Base-by-base conservation (phyloP, 2,113 vertebrate genomes). In the Hippocampus mohnikei region DNA sequence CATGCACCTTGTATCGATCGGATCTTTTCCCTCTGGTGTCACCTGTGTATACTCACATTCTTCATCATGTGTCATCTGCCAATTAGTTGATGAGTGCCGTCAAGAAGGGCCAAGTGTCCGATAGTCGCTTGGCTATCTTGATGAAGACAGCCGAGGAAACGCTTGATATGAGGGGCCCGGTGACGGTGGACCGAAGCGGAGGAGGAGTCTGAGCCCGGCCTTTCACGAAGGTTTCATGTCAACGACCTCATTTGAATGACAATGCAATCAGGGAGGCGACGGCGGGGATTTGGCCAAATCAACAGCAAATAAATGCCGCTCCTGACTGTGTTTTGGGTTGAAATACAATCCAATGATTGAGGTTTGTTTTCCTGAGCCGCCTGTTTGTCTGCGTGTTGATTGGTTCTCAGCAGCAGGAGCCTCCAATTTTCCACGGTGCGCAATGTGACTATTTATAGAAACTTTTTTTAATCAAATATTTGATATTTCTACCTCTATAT, bases 11-110 rank as follows among this genome's bases (percentile, higher is more conserved):
- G 53, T 15, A 56, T 62, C n/a, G 18, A 52, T 3, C 25, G 23
- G 58, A 15, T 44, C 20, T 59, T 27, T 66, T 21, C 20, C 23
- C 8, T 25, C 20, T 9, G 60, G 5, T 27, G 44, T 27, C 65
- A 25, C 9, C 48, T 40, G 27, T 58, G 55, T 58, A 16, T 25
- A 27, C 25, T 60, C 52, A 11, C 41, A 10, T 41, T 11, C 13
- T 73, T 72, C 23, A 18, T n/a, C 15, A 8, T 52, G 23, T 71
- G 37, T 40, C 8, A 53, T 76, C 48, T 67, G 67, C 66, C 9
- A 58, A 55, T 46, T 78, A 99, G 97, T 94, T 99, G 62, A 99
- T 98, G 97, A 97, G 94, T 2, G 97, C 96, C 0, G 92, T 99
- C 75, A 95, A 97, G 87, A 97, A 97, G 89, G 97, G 97, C 13